phyloP scores from a whole-genome alignment of 2,797 vertebrate species.

The Pangasius larnaudii region DNA sequence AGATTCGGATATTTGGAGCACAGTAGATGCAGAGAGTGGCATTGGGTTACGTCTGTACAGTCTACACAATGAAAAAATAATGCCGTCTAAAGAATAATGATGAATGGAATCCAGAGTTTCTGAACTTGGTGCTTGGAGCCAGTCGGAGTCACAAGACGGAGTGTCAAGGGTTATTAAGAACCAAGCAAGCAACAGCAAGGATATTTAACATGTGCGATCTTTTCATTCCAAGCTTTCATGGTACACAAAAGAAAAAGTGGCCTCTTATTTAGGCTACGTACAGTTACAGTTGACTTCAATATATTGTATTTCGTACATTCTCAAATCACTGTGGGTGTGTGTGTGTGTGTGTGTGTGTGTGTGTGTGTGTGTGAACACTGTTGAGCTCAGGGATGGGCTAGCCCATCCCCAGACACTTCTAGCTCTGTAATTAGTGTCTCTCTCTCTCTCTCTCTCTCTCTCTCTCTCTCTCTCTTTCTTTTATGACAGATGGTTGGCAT shows the following conservation, averaged over 20 bases:
- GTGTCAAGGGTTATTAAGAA: not conserved
- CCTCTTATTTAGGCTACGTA: not conserved
- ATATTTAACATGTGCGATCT: not conserved
- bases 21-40: not conserved
- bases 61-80: not conserved
- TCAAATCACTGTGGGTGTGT: not conserved
- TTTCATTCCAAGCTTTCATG: not conserved
- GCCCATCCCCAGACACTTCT: not conserved
- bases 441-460: slow-evolving; percentile 1
- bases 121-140: not conserved
- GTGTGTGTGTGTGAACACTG: not conserved
- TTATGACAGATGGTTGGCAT: not conserved
- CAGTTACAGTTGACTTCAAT: not conserved
- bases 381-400: not conserved
- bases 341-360: not conserved
- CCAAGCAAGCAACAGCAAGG: not conserved
- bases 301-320: not conserved
- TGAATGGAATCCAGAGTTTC: not conserved
- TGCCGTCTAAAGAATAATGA: not conserved
- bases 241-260: not conserved
- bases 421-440: not conserved
- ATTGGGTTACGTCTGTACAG: not conserved
- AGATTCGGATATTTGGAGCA: not conserved
- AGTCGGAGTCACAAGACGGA: not conserved
- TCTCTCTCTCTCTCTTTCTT: not conserved